phyloP scores from a whole-genome alignment of 2,797 vertebrate species.

The Hypotaenidia philippensis region DNA sequence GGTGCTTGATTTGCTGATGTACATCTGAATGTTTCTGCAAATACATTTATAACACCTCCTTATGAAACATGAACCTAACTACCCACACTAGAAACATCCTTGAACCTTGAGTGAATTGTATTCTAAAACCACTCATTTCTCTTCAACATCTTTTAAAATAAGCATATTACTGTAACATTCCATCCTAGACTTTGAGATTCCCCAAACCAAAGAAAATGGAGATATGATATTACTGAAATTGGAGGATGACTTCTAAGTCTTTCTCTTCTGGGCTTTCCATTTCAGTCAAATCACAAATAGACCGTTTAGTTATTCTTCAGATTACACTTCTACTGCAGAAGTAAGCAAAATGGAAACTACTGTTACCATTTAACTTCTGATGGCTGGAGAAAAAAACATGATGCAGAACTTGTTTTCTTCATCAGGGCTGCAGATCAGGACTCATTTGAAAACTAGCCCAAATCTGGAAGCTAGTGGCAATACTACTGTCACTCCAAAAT shows the following conservation, averaged over 20 bases:
- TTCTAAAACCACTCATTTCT: neutral
- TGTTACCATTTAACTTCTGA: neutral
- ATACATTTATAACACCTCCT: neutral
- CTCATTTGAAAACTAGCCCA: neutral
- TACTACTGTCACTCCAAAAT: neutral
- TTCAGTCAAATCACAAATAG: neutral
- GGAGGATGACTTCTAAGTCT: neutral
- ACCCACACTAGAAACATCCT: neutral
- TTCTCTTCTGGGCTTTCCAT: neutral
- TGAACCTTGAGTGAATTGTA: neutral
- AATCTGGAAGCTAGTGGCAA: too few species aligned
- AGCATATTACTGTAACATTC: neutral
- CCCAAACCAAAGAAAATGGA: neutral
- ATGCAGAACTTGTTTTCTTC: neutral
- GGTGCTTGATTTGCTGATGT: neutral
- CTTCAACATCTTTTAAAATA: neutral
- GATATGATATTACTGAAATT: neutral
- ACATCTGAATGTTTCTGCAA: neutral
- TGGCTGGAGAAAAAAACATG: neutral
- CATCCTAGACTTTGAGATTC: neutral
- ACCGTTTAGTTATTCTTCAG: neutral
- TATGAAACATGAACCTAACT: neutral
- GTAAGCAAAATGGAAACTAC: neutral
- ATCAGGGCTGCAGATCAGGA: neutral
- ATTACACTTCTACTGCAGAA: neutral